Conservation (phyloP, 1,140 invertebrate genomes). For the Nylanderia fulva region DNA sequence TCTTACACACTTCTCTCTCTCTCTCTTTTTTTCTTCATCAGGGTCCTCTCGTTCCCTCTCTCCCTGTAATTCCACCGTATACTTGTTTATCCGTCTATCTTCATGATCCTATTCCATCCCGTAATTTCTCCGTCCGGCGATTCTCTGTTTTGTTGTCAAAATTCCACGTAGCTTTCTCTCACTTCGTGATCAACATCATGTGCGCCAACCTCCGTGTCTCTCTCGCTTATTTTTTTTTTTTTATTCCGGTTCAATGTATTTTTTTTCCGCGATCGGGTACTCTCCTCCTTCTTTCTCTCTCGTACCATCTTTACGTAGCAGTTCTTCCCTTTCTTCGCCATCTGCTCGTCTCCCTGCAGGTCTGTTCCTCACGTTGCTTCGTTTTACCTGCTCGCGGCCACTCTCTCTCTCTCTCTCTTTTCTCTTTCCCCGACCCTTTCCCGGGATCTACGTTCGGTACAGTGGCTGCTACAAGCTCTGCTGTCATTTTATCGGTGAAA, state of each 20-base stretch:
- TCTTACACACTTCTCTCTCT: not conserved
- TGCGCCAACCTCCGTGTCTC: constrained; percentile 20
- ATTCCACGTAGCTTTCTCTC: constrained; percentile 30
- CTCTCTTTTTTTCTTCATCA: not conserved
- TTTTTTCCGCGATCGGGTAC: constrained; percentile 54
- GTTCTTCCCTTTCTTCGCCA: constrained; percentile 51
- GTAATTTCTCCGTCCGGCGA: constrained; percentile 20
- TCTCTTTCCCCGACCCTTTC: not conserved
- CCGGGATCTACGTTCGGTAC: constrained; percentile 72
- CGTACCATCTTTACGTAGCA: constrained; percentile 54
- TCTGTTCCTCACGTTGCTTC: constrained; percentile 61
- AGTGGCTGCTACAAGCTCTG: constrained; percentile 81
- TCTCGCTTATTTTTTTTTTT: constrained; percentile 25
- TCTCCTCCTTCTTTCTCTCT: constrained; percentile 32
- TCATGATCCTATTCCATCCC: constrained; percentile 18
- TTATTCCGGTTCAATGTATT: constrained; percentile 51
- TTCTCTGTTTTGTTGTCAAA: constrained; percentile 20
- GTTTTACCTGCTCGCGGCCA: constrained; percentile 61
- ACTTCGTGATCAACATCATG: constrained; percentile 34
- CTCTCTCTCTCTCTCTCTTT: constrained; percentile 15
- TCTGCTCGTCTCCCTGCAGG: constrained; percentile 67
- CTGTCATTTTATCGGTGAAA: constrained; percentile 70
- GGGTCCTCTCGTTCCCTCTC: not conserved
- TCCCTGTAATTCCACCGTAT: constrained; percentile 43
- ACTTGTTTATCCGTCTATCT: constrained; percentile 52